phyloP scores from a whole-genome alignment of 2,888 invertebrate species.

The Argynnis bischoffii region DNA sequence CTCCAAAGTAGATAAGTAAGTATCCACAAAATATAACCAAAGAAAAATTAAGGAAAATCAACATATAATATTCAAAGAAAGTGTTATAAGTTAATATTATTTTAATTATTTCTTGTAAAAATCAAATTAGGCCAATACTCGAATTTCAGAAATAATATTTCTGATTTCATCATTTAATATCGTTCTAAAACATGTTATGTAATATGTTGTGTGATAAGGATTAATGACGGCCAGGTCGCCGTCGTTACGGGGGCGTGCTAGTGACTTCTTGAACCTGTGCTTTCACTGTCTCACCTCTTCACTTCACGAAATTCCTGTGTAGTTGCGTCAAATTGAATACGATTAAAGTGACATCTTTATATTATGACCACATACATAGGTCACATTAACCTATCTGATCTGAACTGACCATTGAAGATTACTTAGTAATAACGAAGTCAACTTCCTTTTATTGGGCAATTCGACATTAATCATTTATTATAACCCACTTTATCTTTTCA shows the following conservation, averaged over 20 bases:
- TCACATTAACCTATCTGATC: neutral
- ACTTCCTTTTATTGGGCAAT: conserved; percentile 14
- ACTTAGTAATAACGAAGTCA: conserved; percentile 1
- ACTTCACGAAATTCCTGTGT: conserved; percentile 46
- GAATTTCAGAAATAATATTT: conserved; percentile 9
- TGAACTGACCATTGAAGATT: neutral
- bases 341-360: conserved; percentile 3
- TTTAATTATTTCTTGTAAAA: too few relatives aligned
- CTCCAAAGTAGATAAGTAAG: too few relatives aligned
- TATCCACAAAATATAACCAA: too few relatives aligned
- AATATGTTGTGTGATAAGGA: conserved; percentile 54
- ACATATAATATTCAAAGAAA: too few relatives aligned
- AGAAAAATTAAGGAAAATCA: too few relatives aligned
- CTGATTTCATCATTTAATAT: neutral
- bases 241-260: conserved; percentile 46
- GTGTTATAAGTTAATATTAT: too few relatives aligned
- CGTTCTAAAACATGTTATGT: conserved; percentile 14
- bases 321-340: conserved; percentile 43
- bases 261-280: conserved; percentile 73
- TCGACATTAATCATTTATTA: neutral
- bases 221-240: conserved; percentile 54
- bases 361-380: conserved; percentile 6
- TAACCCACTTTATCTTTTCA: neutral
- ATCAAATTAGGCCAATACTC: neutral
- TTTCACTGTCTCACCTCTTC: conserved; percentile 63